Evolutionary conservation across 2,797 vertebrate species (phyloP).

Genomic region (Ambastaia sidthimunki): DNA sequence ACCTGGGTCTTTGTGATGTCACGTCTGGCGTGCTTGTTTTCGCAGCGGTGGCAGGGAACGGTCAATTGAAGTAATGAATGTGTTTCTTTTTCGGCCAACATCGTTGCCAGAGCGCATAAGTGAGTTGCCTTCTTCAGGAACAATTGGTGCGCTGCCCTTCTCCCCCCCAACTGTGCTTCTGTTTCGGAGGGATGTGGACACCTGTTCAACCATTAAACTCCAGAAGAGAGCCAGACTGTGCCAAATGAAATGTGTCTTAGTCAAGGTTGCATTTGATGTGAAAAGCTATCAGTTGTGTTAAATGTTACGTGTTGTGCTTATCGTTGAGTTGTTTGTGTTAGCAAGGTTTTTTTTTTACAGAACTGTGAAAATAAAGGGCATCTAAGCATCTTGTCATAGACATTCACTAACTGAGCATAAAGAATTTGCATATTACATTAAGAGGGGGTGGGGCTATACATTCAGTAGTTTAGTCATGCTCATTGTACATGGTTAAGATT

Average conservation of each 20-base stretch:
- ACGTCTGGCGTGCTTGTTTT: constrained; percentile 56
- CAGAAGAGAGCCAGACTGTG: constrained; percentile 51
- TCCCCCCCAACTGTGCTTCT: constrained; percentile 30
- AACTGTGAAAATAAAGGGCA: neutral
- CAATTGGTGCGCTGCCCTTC: constrained; percentile 42
- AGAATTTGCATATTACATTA: neutral
- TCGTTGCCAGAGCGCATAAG: constrained; percentile 46
- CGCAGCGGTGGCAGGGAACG: constrained; percentile 39
- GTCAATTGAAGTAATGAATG: constrained; percentile 54
- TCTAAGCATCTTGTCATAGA: neutral
- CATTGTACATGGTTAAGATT: neutral
- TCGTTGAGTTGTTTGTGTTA: constrained; percentile 47
- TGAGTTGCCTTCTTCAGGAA: constrained; percentile 41
- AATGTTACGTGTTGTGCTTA: constrained; percentile 45
- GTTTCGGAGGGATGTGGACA: constrained; percentile 42
- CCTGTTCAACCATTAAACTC: constrained; percentile 58
- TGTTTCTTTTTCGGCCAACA: constrained; percentile 29
- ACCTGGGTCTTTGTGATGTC: constrained; percentile 55
- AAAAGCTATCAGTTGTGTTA: constrained; percentile 41
- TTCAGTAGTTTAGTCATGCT: neutral
- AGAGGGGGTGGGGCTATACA: neutral
- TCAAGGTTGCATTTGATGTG: constrained; percentile 59
- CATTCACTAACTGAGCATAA: neutral
- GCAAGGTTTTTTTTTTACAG: neutral
- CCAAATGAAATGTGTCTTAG: constrained; percentile 61